Evolutionary conservation across 2,797 vertebrate genomes (phyloP).

Genomic region (Gallirallus australis): DNA sequence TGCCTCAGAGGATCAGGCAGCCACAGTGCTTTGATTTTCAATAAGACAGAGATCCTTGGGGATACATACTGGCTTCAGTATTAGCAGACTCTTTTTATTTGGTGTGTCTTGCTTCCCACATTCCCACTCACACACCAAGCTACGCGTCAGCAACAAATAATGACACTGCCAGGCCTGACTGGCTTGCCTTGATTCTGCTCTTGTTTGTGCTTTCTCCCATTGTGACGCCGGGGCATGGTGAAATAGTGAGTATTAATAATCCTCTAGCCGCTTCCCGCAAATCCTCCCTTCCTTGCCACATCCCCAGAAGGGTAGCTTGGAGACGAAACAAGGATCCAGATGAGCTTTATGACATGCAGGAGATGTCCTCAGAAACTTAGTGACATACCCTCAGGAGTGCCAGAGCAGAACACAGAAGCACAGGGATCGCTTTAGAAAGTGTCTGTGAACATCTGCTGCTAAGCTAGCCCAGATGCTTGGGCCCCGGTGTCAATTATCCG

Average conservation of each 20-base stretch:
- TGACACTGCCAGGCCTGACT: not conserved
- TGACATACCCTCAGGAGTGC: not conserved
- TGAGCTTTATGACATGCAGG: not conserved
- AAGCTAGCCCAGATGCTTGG: slow-evolving; percentile 38
- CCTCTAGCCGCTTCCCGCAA: not conserved
- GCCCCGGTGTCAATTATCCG: slow-evolving; percentile 16
- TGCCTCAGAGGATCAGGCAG: not conserved
- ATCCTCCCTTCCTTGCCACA: not conserved
- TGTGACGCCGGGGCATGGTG: too few species aligned
- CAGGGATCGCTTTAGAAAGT: not conserved
- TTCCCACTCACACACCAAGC: not conserved
- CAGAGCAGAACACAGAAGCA: not conserved
- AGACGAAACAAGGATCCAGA: not conserved
- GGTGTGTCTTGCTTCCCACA: not conserved
- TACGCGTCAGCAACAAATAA: not conserved
- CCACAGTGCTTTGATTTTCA: not conserved
- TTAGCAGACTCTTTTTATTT: not conserved
- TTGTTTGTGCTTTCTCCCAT: not conserved
- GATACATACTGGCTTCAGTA: not conserved
- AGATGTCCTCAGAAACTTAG: not conserved
- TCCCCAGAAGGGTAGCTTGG: not conserved
- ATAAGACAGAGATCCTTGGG: not conserved
- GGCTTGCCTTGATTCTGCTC: not conserved
- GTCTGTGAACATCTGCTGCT: slow-evolving; percentile 24
- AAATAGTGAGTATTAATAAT: not conserved